Evolutionary conservation across 1,140 invertebrate genomes (phyloP).

Genomic region (Wasmannia auropunctata): DNA sequence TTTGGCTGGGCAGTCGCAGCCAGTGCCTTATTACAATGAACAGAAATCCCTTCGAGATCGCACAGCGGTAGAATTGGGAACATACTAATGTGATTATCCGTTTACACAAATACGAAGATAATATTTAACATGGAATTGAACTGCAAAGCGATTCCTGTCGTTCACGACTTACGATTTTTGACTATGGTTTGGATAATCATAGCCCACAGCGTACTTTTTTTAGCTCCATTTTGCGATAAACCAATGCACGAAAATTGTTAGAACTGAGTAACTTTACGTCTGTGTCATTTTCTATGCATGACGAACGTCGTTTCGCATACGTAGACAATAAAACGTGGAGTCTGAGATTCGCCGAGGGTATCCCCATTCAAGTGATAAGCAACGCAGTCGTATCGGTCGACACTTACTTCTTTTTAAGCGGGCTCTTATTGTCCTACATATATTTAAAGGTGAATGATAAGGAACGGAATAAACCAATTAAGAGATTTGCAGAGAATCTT

Average conservation of each 20-base stretch:
- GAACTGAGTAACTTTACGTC: background rate
- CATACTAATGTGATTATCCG: slow-evolving; percentile 82
- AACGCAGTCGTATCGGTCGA: slow-evolving; percentile 69
- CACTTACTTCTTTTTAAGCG: slow-evolving; percentile 49
- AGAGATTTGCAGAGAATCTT: no score
- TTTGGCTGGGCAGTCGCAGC: slow-evolving; percentile 83
- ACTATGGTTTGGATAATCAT: slow-evolving; percentile 85
- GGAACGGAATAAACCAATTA: no score
- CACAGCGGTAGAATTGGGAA: slow-evolving; percentile 58
- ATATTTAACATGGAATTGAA: slow-evolving; percentile 76
- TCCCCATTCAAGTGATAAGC: slow-evolving; percentile 79
- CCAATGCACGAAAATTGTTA: no score
- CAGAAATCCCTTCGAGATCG: slow-evolving; percentile 68
- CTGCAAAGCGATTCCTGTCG: slow-evolving; percentile 71
- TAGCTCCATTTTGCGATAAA: no score
- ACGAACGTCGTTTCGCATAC: background rate
- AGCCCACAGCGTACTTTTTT: slow-evolving; percentile 83
- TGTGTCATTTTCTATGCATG: background rate
- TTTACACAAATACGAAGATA: slow-evolving; percentile 80
- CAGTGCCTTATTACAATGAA: slow-evolving; percentile 81
- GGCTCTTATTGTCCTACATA: no score
- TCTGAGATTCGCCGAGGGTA: slow-evolving; percentile 76
- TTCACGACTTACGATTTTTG: slow-evolving; percentile 84
- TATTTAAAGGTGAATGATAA: no score
- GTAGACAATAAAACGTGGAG: slow-evolving; percentile 78